phyloP scores from a whole-genome alignment of 2,888 invertebrate species.

The Cremastobaeus sp. region DNA sequence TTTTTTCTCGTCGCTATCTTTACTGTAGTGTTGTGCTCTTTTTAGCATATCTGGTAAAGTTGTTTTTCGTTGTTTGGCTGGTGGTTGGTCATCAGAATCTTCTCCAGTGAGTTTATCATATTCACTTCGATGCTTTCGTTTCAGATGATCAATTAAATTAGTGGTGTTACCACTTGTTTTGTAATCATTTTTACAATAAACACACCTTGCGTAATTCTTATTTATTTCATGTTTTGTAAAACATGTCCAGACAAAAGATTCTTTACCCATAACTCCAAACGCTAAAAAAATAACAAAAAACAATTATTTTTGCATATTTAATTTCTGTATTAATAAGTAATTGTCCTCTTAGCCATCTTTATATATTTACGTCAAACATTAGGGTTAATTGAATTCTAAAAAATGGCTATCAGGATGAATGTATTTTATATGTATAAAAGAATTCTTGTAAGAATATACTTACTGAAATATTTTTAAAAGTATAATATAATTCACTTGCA shows the following conservation, averaged over 20 bases:
- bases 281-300: too few species aligned
- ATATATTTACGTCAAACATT: too few species aligned
- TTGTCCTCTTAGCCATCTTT: too few species aligned
- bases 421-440: too few species aligned
- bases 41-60: slow-evolving; percentile 1
- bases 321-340: too few species aligned
- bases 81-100: slow-evolving; percentile 1
- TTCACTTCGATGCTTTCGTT: background rate
- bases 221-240: background rate
- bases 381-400: too few species aligned
- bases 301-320: too few species aligned
- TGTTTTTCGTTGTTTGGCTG: background rate
- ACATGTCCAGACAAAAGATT: background rate
- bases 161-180: slow-evolving; percentile 5
- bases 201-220: background rate
- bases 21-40: background rate
- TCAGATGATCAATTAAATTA: background rate
- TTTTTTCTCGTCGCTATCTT: slow-evolving; percentile 11
- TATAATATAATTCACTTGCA: too few species aligned
- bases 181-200: background rate
- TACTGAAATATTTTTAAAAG: too few species aligned
- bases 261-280: background rate
- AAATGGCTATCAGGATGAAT: too few species aligned
- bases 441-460: too few species aligned
- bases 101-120: background rate